Evolutionary conservation across 2,797 vertebrate species (phyloP).

Genomic region (Naso thynnoides): DNA sequence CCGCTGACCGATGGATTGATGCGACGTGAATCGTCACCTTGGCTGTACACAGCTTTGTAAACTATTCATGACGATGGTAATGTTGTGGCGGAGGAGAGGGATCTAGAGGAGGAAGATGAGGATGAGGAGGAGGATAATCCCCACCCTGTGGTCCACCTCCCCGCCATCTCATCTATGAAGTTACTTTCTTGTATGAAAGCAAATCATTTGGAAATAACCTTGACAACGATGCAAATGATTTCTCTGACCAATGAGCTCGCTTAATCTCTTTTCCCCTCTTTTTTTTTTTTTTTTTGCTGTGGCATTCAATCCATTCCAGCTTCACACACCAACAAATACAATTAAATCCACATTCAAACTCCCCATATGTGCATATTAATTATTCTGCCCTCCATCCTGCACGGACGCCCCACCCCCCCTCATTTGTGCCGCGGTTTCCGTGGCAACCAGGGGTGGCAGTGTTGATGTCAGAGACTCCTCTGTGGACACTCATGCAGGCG

Average conservation of each 20-base stretch:
- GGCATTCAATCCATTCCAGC: conserved; percentile 47
- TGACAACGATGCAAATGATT: conserved; percentile 55
- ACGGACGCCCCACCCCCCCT: conserved; percentile 54
- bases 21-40: conserved; percentile 49
- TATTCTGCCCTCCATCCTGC: conserved; percentile 67
- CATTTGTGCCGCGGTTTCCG: conserved; percentile 73
- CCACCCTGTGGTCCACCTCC: conserved; percentile 21
- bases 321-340: conserved; percentile 74
- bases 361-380: conserved; percentile 81
- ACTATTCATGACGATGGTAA: conserved; percentile 52
- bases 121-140: conserved; percentile 38
- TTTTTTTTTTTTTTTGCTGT: conserved; percentile 29
- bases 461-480: conserved; percentile 79
- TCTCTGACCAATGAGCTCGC: conserved; percentile 53
- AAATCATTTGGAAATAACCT: conserved; percentile 59
- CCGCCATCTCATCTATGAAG: conserved; percentile 44
- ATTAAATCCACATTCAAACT: conserved; percentile 64
- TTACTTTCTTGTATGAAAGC: conserved; percentile 45
- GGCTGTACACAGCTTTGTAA: conserved; percentile 54
- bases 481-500: conserved; percentile 78
- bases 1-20: conserved; percentile 27
- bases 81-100: conserved; percentile 23
- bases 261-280: conserved; percentile 36
- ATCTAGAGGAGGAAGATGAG: not conserved
- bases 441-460: conserved; percentile 78